These are phyloP conservation scores for Numida meleagris DNA, from an alignment of 2,113 vertebrate genomes.

Conservation along the genomic window DNA sequence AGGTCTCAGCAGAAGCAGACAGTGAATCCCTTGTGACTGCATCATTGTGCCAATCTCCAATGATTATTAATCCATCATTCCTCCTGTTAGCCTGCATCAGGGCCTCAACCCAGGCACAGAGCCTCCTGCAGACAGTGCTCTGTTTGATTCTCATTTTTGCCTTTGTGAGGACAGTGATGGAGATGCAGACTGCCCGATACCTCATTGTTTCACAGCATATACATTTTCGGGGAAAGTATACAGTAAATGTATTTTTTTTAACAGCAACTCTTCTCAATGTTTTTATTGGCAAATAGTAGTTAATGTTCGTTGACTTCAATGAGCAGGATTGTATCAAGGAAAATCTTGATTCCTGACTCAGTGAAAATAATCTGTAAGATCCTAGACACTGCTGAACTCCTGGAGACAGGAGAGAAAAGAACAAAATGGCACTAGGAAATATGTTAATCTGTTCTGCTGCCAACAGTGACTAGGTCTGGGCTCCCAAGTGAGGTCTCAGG, in stretches of 20 bases:
- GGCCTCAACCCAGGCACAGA: not conserved
- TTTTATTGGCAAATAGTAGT: not conserved
- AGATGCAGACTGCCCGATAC: not conserved
- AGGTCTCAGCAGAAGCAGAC: not conserved
- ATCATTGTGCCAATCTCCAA: not conserved
- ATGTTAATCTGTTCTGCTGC: conserved; percentile 34
- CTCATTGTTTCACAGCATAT: not conserved
- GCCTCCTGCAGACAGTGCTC: fast-evolving
- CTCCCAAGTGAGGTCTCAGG: conserved; percentile 14
- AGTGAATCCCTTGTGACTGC: fast-evolving
- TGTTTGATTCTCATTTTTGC: not conserved
- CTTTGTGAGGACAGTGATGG: not conserved
- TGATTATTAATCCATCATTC: fast-evolving
- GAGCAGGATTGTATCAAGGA: not conserved
- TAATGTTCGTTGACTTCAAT: not conserved
- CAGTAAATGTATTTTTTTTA: not conserved
- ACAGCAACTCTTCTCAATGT: not conserved
- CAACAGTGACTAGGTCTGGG: not conserved
- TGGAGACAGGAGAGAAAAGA: conserved; percentile 1
- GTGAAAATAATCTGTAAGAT: not conserved
- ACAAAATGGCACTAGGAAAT: conserved; percentile 39
- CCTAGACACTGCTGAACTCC: not conserved
- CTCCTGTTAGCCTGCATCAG: fast-evolving
- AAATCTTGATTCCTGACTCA: not conserved
- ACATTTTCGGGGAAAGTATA: not conserved